Percentiles rank a stretch among this genome's conserved stretches.
Conservation (phyloP, 2,888 invertebrate genomes). For the Trissolcus brochymenae region DNA sequence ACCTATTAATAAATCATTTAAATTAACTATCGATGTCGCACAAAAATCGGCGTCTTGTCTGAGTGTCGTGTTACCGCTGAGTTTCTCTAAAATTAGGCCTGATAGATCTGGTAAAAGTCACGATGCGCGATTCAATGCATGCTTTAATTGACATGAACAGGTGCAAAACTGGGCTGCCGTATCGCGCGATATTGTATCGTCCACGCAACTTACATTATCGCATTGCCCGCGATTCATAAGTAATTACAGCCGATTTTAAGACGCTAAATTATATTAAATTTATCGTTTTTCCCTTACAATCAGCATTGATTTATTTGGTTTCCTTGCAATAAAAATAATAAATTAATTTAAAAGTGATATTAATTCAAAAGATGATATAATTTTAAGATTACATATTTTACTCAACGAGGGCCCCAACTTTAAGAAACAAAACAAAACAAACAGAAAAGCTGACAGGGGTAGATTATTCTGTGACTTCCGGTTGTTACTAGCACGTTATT, state of each 20-base stretch:
- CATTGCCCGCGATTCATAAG: neutral
- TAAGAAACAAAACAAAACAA: no score
- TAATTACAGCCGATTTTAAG: neutral
- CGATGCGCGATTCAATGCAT: conserved; percentile 46
- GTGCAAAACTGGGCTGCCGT: conserved; percentile 50
- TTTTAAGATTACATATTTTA: conserved; percentile 22
- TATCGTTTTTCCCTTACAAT: no score
- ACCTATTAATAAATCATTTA: conserved; percentile 61
- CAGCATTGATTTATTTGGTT: no score
- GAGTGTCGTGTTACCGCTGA: conserved; percentile 31
- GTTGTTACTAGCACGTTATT: conserved; percentile 64
- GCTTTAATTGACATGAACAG: conserved; percentile 58
- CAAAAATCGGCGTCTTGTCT: conserved; percentile 54
- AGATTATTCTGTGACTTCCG: conserved; percentile 52
- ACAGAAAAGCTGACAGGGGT: conserved; percentile 41
- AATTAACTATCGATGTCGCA: conserved; percentile 59
- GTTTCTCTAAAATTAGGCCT: conserved; percentile 57
- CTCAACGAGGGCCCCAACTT: conserved; percentile 42
- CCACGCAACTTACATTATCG: neutral
- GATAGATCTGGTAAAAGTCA: conserved; percentile 54
- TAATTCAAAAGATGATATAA: conserved; percentile 39
- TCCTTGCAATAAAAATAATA: no score
- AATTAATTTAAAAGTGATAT: neutral
- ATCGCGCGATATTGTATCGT: conserved; percentile 20
- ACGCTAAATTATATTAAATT: neutral